Conservation (phyloP, 2,888 invertebrate species). For the Aricia artaxerxes region DNA sequence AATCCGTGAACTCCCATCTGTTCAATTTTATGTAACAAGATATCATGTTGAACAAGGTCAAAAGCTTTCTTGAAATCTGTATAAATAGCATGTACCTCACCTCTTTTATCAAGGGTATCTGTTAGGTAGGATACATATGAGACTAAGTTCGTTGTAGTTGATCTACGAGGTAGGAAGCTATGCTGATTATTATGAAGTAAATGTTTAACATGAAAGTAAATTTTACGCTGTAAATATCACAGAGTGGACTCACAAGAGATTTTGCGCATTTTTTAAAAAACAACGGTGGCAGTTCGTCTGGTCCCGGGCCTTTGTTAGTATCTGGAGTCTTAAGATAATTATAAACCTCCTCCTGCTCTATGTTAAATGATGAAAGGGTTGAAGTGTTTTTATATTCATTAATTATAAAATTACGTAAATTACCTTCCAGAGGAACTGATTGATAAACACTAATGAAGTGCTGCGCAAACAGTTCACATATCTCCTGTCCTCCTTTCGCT, state of each 20-base stretch:
- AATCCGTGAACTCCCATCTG: not conserved
- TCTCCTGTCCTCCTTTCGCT: not conserved
- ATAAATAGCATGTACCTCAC: too few relatives aligned
- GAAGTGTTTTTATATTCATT: not conserved
- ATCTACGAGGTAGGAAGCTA: not conserved
- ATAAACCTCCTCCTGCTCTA: not conserved
- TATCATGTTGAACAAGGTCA: conserved; percentile 28
- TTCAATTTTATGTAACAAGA: not conserved
- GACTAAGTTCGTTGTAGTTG: not conserved
- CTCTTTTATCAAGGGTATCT: too few relatives aligned
- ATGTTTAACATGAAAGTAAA: not conserved
- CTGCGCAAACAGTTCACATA: not conserved
- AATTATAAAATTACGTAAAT: not conserved
- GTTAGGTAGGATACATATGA: not conserved
- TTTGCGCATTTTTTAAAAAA: not conserved
- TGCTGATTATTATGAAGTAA: not conserved
- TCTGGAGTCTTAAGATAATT: not conserved
- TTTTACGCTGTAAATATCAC: not conserved
- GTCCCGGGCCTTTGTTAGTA: not conserved
- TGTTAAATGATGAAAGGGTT: not conserved
- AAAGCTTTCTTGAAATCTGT: conserved; percentile 29
- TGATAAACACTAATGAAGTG: not conserved
- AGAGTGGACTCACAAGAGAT: not conserved
- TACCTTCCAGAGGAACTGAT: not conserved
- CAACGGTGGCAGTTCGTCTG: not conserved